A percentile compares a stretch with the other conserved stretches of the same genome.
These are phyloP conservation scores for Pipistrellus nathusii DNA, from an alignment of 2,797 vertebrate genomes.

Conservation along the genomic window DNA sequence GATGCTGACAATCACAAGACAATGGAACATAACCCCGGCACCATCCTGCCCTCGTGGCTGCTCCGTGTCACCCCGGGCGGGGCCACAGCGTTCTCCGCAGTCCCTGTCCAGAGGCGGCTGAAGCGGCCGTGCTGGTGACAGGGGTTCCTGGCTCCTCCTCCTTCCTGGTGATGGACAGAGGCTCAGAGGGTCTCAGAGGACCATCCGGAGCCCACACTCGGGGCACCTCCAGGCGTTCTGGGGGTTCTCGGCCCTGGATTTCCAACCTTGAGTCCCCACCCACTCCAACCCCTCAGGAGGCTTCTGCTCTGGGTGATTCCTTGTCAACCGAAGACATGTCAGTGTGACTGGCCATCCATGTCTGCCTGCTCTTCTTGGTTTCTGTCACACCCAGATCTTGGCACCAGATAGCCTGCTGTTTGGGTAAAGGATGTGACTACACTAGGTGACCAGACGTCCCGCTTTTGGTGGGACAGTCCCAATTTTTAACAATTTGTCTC, in stretches of 20 bases:
- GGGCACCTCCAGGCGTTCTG: background rate
- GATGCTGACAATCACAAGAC: background rate
- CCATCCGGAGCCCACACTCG: background rate
- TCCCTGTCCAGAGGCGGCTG: background rate
- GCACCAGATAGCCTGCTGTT: slow-evolving; percentile 16
- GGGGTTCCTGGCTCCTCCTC: background rate
- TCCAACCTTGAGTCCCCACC: background rate
- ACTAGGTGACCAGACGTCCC: background rate
- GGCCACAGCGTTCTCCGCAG: background rate
- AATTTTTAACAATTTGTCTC: too few species aligned
- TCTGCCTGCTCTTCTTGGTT: background rate
- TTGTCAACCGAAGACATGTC: slow-evolving; percentile 62
- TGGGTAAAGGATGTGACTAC: background rate
- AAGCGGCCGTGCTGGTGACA: too few species aligned
- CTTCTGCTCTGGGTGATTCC: slow-evolving; percentile 57
- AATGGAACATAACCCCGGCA: background rate
- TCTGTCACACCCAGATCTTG: slow-evolving; percentile 51
- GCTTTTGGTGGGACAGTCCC: too few species aligned
- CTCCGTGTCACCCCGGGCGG: background rate
- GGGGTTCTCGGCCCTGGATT: background rate
- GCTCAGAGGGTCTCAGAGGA: background rate
- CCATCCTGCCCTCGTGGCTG: background rate
- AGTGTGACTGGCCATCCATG: slow-evolving; percentile 7
- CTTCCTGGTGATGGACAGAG: background rate
- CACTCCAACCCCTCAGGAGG: background rate